phyloP scores from a whole-genome alignment of 2,888 invertebrate genomes.

The Eupithecia pulchellata region DNA sequence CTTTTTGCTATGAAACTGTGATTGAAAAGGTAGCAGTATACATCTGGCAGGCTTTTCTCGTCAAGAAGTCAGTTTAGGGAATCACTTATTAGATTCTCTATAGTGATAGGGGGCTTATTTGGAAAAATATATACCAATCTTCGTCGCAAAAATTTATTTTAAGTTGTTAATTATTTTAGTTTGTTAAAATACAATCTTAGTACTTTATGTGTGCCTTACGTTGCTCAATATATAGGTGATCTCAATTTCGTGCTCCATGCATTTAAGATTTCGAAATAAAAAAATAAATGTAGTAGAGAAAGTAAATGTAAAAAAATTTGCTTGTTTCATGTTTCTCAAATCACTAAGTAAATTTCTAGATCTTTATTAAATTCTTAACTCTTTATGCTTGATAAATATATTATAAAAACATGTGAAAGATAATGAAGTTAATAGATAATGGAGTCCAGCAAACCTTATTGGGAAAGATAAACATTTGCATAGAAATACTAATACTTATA shows the following conservation, averaged over 20 bases:
- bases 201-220: background rate
- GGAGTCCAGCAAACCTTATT: too few relatives aligned
- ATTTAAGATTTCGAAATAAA: background rate
- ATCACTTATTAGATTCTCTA: background rate
- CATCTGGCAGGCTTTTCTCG: background rate
- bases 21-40: slow-evolving; percentile 54
- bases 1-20: slow-evolving; percentile 66
- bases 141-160: background rate
- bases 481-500: too few relatives aligned
- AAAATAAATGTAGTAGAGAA: background rate
- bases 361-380: too few relatives aligned
- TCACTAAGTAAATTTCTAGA: too few relatives aligned
- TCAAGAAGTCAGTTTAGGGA: background rate
- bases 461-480: too few relatives aligned
- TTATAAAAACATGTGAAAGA: too few relatives aligned
- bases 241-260: background rate
- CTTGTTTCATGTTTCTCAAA: too few relatives aligned
- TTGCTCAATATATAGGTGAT: background rate
- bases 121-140: background rate
- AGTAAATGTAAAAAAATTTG: background rate
- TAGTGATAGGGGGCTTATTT: background rate
- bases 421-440: too few relatives aligned
- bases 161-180: background rate
- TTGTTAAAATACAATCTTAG: background rate
- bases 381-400: too few relatives aligned